Percentiles rank a stretch among this genome's conserved stretches.
Evolutionary conservation across 2,888 invertebrate genomes (phyloP).

Genomic region (Meloe dianella): DNA sequence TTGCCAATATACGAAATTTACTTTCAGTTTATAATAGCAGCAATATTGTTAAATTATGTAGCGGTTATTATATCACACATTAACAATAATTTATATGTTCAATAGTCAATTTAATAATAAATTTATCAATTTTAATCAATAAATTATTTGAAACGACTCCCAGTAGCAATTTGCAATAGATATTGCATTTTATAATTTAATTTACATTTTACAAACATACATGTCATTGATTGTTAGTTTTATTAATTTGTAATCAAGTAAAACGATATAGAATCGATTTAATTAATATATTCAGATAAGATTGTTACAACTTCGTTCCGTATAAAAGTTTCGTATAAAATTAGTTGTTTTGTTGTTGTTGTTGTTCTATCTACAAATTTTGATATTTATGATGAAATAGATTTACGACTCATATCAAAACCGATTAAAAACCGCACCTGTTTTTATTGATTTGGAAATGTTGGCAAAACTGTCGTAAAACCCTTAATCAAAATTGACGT

Average conservation of each 20-base stretch:
- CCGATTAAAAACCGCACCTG: constrained; percentile 7
- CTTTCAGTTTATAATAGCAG: neutral
- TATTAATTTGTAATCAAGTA: neutral
- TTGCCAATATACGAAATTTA: neutral
- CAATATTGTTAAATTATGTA: constrained; percentile 1
- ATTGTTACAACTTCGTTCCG: neutral
- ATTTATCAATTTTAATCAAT: constrained; percentile 28
- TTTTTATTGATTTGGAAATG: constrained; percentile 1
- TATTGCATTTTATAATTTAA: constrained; percentile 19
- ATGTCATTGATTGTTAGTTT: neutral
- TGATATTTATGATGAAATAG: constrained; percentile 5
- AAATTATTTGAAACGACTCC: constrained; percentile 23
- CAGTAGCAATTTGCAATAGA: constrained; percentile 21
- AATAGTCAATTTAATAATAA: constrained; percentile 14
- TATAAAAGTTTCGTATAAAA: neutral
- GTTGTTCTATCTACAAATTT: neutral
- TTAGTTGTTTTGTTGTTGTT: neutral
- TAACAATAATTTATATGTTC: neutral
- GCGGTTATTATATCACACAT: neutral
- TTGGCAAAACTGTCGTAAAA: constrained; percentile 8
- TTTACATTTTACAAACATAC: neutral
- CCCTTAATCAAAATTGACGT: constrained; percentile 4
- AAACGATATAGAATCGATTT: neutral
- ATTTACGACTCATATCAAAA: neutral
- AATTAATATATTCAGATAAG: neutral